Evolutionary conservation across 1,140 invertebrate species (phyloP), one percentile per base, ranked within the genome.

Genomic region (Sitophilus oryzae): DNA sequence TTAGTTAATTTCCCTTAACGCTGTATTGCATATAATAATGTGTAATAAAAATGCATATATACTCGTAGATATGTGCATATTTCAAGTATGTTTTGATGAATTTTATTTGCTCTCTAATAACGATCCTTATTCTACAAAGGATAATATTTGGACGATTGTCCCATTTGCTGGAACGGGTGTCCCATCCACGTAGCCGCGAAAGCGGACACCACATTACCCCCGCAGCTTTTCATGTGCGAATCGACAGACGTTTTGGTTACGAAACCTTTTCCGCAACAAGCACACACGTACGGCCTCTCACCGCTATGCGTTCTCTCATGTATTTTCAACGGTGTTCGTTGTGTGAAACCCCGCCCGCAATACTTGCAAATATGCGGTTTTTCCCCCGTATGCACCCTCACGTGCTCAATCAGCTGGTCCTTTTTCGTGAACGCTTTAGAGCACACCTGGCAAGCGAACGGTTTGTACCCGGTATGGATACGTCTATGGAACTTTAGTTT

Each of bases 301-400:
- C 87, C 87, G 20, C 84, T 88, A 71, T 89, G 86, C 0, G 63
- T 69, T 18, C 69, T 49, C 37, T 68, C 65, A 52, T 77, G 76
- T 3, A 83, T 83, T 21, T 80, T 76, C 9, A 85, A 66, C 1
- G 75, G 74, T 9, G 82, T 84, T 8, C 86, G 80, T 71, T 91
- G 88, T 0, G 85, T 86, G 70, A 93, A 92, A 5, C 82, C 77
- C 66, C 89, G 82, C 6, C 83, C 79, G 70, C 89, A 92, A 47
- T 78, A 74, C 56, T 77, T 77, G 67, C 84, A 85, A 34, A 77
- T 75, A 65, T 81, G 82, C 15, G 82, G 82, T 64, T 81, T 79
- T 62, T 84, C 80, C 0, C 81, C 81, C 1, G 79, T 82, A 70
- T 84, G 82, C 15, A 81, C 77, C 23, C 82, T 73, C 61, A 81